Conservation (phyloP, 2,888 invertebrate genomes). For the Acrobasis repandana region DNA sequence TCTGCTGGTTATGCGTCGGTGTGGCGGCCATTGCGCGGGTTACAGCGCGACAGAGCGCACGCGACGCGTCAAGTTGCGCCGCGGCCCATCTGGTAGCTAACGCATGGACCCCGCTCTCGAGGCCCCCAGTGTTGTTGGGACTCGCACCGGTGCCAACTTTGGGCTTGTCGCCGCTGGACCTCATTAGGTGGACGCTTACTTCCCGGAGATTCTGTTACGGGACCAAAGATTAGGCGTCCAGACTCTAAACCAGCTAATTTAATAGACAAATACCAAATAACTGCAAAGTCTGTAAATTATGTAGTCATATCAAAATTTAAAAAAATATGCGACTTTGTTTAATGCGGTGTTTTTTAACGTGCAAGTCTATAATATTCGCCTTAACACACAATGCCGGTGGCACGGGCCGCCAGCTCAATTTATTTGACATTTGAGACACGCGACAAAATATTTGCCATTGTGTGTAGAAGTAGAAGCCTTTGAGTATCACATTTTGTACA, state of each 20-base stretch:
- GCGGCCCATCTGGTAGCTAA: conserved; percentile 91
- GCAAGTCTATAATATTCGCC: no score
- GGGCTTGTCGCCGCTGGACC: conserved; percentile 60
- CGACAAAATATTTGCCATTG: no score
- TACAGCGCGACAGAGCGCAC: conserved; percentile 89
- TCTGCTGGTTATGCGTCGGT: conserved; percentile 86
- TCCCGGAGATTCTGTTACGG: conserved; percentile 89
- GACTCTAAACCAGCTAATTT: not conserved
- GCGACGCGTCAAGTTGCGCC: conserved; percentile 90
- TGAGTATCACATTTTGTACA: no score
- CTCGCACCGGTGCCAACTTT: conserved; percentile 85
- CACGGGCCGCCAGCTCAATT: no score
- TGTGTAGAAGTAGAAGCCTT: no score
- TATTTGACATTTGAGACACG: no score
- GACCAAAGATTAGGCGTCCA: not conserved
- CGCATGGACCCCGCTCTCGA: conserved; percentile 85
- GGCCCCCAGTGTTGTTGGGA: conserved; percentile 77
- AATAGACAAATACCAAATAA: no score
- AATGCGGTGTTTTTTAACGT: no score
- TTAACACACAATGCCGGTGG: no score
- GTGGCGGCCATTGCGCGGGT: conserved; percentile 87
- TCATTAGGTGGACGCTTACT: conserved; percentile 91
- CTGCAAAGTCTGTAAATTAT: no score
- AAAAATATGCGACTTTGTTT: no score
- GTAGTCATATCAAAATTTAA: no score